Percentiles rank a stretch among this genome's conserved stretches.
phyloP scores from a whole-genome alignment of 2,797 vertebrate genomes.

The Euphonia xanthogaster region DNA sequence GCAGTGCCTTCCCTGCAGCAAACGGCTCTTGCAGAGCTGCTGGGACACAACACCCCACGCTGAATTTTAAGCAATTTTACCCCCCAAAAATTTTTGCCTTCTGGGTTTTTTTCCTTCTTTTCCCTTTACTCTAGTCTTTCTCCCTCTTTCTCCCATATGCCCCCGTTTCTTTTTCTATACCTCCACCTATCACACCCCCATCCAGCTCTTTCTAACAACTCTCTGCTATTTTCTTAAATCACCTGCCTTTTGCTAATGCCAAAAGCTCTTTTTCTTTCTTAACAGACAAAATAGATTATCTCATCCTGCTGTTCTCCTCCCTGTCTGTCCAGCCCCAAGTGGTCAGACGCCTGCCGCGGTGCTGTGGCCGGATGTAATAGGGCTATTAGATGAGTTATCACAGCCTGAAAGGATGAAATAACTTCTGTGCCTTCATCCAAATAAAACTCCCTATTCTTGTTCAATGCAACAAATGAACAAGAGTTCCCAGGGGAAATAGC shows the following conservation, averaged over 20 bases:
- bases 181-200: background rate
- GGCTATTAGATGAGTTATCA: constrained; percentile 61
- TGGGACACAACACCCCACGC: background rate
- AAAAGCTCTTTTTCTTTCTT: constrained; percentile 11
- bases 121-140: background rate
- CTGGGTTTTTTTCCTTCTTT: background rate
- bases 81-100: background rate
- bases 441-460: constrained; percentile 4
- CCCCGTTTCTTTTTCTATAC: background rate
- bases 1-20: background rate
- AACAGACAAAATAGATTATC: constrained; percentile 41
- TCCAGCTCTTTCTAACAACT: constrained; percentile 6
- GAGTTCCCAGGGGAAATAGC: background rate
- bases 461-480: background rate
- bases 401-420: constrained; percentile 60
- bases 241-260: constrained; percentile 36
- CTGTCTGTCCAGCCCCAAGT: background rate
- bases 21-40: background rate
- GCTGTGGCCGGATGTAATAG: constrained; percentile 42
- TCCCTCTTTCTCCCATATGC: background rate
- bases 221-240: constrained; percentile 55
- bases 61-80: constrained; percentile 1
- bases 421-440: constrained; percentile 21
- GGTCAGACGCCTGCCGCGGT: background rate
- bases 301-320: background rate